These are phyloP conservation scores for Marisa cornuarietis DNA, from an alignment of 1,140 invertebrate genomes.

Conservation along the genomic window DNA sequence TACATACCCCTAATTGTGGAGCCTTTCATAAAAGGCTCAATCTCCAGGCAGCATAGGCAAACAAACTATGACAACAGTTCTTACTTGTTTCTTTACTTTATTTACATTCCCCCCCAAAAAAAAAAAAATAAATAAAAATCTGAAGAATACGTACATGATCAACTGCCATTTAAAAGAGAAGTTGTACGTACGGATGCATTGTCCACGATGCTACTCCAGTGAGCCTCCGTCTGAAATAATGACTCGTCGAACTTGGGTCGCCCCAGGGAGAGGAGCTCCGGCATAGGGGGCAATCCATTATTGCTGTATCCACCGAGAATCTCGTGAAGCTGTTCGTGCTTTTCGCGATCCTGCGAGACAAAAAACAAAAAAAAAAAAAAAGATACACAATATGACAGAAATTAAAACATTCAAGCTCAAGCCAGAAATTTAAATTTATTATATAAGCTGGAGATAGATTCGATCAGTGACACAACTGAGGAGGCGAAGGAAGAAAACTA, in stretches of 20 bases:
- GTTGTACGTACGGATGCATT: conserved; percentile 49
- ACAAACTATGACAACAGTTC: too few species aligned
- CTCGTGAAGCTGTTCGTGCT: conserved; percentile 56
- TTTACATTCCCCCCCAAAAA: too few species aligned
- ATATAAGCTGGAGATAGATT: too few species aligned
- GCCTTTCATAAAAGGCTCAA: too few species aligned
- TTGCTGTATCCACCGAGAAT: conserved; percentile 53
- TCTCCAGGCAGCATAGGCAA: too few species aligned
- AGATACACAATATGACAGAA: too few species aligned
- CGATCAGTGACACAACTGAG: not conserved
- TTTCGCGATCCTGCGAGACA: conserved; percentile 54
- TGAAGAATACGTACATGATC: not conserved
- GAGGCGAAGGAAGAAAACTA: not conserved
- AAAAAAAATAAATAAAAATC: too few species aligned
- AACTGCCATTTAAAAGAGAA: not conserved
- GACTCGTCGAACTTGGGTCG: conserved; percentile 41
- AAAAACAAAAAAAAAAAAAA: not conserved
- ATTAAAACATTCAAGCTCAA: too few species aligned
- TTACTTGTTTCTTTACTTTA: too few species aligned
- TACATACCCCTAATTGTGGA: too few species aligned
- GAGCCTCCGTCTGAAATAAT: conserved; percentile 75
- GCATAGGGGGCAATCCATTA: conserved; percentile 58
- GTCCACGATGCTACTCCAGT: conserved; percentile 76
- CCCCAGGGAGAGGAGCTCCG: conserved; percentile 54
- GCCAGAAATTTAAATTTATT: too few species aligned